phyloP scores from a whole-genome alignment of 2,888 invertebrate genomes.

The Eilema caniola region DNA sequence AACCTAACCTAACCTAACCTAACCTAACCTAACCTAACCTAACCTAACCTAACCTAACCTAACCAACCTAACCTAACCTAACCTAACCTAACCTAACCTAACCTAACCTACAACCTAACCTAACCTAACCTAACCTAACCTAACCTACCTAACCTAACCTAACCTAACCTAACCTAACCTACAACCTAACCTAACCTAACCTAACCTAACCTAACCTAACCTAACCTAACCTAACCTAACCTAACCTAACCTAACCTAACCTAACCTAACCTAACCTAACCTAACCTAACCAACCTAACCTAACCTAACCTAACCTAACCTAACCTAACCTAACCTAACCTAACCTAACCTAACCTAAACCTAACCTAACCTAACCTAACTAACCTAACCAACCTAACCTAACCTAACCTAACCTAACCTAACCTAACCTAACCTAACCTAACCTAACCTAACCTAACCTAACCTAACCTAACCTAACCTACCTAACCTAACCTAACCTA shows the following conservation, averaged over 20 bases:
- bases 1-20: conserved; percentile 4
- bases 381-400: conserved; percentile 34
- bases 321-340: conserved; percentile 27
- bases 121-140: conserved; percentile 25
- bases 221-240: conserved; percentile 35
- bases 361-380: conserved; percentile 22
- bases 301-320: conserved; percentile 28
- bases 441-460: conserved; percentile 21
- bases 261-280: conserved; percentile 30
- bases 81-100: conserved; percentile 20
- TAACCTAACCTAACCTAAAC: conserved; percentile 27
- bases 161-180: conserved; percentile 27
- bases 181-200: conserved; percentile 31
- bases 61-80: conserved; percentile 22
- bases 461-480: too few relatives aligned
- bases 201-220: conserved; percentile 34
- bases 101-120: conserved; percentile 24
- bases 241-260: conserved; percentile 31
- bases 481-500: conserved; percentile 28
- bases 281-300: conserved; percentile 28
- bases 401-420: conserved; percentile 26
- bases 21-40: conserved; percentile 18
- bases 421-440: conserved; percentile 23
- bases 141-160: too few relatives aligned
- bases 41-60: conserved; percentile 28